A percentile compares a stretch with the other conserved stretches of the same genome.
Evolutionary conservation across 2,888 invertebrate species (phyloP).

Genomic region (Heliconius cydno): DNA sequence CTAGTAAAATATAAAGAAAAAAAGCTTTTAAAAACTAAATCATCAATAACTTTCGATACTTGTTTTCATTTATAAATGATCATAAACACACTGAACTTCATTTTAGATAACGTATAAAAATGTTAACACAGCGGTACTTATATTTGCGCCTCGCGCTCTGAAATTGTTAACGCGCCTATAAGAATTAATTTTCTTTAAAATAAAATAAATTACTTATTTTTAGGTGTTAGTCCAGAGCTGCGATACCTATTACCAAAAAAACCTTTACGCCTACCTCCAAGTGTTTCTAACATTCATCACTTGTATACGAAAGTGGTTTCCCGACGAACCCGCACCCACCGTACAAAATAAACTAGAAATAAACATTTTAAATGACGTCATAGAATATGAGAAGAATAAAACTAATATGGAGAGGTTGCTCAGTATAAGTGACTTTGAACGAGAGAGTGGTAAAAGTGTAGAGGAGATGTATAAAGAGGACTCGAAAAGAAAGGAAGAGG

Average conservation of each 20-base stretch:
- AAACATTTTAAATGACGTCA: conserved; percentile 65
- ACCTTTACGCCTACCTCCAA: conserved; percentile 85
- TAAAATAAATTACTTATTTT: conserved; percentile 28
- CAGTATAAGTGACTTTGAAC: conserved; percentile 63
- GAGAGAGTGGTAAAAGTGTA: conserved; percentile 62
- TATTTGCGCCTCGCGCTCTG: no score
- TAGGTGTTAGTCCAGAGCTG: conserved; percentile 85
- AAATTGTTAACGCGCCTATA: no score
- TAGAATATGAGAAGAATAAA: conserved; percentile 67
- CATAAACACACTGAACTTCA: no score
- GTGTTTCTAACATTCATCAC: conserved; percentile 88
- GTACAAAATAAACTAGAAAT: conserved; percentile 43
- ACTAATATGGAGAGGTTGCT: conserved; percentile 66
- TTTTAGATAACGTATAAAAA: no score
- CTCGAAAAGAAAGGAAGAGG: conserved; percentile 63
- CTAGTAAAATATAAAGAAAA: no score
- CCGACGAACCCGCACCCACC: conserved; percentile 42
- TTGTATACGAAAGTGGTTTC: conserved; percentile 84
- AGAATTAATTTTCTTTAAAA: no score
- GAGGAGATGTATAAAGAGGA: conserved; percentile 83
- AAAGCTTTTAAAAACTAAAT: no score
- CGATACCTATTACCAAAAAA: conserved; percentile 82
- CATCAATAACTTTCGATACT: no score
- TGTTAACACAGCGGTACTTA: no score
- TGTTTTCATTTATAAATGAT: no score